Base-by-base conservation (phyloP, 2,113 vertebrate genomes). In the Dissostichus mawsoni region DNA sequence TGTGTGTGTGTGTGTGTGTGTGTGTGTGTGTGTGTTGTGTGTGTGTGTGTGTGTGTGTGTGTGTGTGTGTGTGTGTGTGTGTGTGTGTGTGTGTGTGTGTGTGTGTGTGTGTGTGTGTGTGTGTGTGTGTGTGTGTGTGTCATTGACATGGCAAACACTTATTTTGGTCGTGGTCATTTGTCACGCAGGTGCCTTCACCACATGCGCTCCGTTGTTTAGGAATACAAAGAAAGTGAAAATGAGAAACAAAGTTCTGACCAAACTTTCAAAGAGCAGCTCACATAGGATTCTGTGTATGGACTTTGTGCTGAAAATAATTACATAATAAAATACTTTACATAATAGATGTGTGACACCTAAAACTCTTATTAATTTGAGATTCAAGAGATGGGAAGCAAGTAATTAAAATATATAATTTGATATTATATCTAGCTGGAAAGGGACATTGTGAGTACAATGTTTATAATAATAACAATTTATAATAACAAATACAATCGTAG, bases 81-180 rank as follows among this genome's bases (percentile, higher is more conserved):
- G 33, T 36, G 33, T 41, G 36, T 41, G 36, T 41, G 36, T 41
- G 36, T 41, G 36, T 89, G 83, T 91, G 73, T 92, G 65, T 90
- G 79, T 84, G 88, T 87, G 83, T 80, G 83, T 76, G 87, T 48
- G 88, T 83, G 84, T 84, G 83, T 86, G 89, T 50, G 83, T 80
- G 67, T 81, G 76, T 74, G 78, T 80, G 17, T 53, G 75, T 56
- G 84, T 58, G 80, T 50, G 83, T 75, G 44, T 75, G 90, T 93
- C 92, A 92, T 93, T 93, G 91, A 91, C 84, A 91, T 90, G 92
- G 86, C 90, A 90, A 72, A 89, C 85, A 88, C 93, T 90, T 87
- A 84, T 87, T 88, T 88, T 86, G 70, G 75, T 85, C 76, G 73
- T 64, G 62, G 84, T 91, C 91, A 90, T 94, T 94, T 92, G 93